These are phyloP conservation scores for Tadarida brasiliensis DNA, from an alignment of 2,797 vertebrate genomes.

Conservation along the genomic window DNA sequence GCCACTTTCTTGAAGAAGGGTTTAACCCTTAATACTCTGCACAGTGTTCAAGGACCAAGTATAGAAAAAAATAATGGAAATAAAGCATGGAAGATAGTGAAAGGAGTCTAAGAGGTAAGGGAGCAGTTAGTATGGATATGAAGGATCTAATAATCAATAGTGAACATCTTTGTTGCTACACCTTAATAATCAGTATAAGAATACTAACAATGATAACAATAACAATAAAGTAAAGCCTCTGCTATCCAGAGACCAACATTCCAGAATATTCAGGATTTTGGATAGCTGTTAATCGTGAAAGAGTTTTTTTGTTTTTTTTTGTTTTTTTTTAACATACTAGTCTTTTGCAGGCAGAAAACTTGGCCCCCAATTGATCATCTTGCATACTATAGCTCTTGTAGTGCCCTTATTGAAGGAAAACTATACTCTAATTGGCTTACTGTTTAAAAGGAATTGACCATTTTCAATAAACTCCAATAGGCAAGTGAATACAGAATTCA, in stretches of 20 bases:
- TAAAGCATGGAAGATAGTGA: neutral
- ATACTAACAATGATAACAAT: neutral
- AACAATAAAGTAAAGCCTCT: slow-evolving; percentile 9
- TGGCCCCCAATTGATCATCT: neutral
- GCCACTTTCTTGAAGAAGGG: neutral
- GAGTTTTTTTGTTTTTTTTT: no score
- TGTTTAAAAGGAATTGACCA: neutral
- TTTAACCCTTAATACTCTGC: slow-evolving; percentile 32
- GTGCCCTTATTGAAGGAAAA: neutral
- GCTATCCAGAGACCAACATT: neutral
- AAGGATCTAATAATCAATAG: neutral
- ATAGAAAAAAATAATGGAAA: slow-evolving; percentile 43
- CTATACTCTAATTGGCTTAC: neutral
- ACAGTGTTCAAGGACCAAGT: neutral
- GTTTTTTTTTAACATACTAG: neutral
- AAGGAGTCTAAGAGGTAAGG: neutral
- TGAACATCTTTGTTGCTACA: neutral
- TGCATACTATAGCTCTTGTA: neutral
- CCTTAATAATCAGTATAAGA: neutral
- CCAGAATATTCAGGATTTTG: neutral
- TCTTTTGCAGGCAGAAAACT: slow-evolving; percentile 26
- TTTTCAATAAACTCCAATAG: slow-evolving; percentile 45
- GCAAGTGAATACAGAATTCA: neutral
- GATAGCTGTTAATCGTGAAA: neutral
- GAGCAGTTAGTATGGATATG: neutral